Conservation (phyloP, 2,888 invertebrate species). For the Ganaspis brasiliensis region DNA sequence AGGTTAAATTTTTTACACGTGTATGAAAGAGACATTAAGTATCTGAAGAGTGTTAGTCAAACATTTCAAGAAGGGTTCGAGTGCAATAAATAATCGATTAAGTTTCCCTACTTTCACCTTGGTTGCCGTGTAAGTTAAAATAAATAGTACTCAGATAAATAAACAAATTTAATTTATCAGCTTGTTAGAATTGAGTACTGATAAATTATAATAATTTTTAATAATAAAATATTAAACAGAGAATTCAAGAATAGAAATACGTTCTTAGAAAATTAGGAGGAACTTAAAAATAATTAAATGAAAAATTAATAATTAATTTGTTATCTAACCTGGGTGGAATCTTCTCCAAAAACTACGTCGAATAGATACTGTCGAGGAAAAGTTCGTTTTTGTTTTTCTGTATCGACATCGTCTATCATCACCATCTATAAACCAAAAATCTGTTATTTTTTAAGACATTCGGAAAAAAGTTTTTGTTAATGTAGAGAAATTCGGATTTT, state of each 20-base stretch:
- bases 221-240: background rate
- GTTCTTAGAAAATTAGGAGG: too few relatives aligned
- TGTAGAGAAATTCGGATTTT: too few relatives aligned
- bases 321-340: slow-evolving; percentile 88
- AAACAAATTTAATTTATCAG: too few relatives aligned
- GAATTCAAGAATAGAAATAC: too few relatives aligned
- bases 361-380: slow-evolving; percentile 93
- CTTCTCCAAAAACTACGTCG: slow-evolving; percentile 94
- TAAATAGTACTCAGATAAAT: background rate
- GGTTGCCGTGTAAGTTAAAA: background rate
- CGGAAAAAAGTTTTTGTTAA: slow-evolving; percentile 41
- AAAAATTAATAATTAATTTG: slow-evolving; percentile 1
- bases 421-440: slow-evolving; percentile 83
- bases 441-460: slow-evolving; percentile 30
- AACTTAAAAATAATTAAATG: background rate
- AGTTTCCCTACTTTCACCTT: background rate
- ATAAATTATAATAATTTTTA: background rate
- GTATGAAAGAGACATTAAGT: background rate
- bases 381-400: slow-evolving; percentile 84
- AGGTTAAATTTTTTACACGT: too few relatives aligned
- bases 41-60: background rate
- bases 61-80: slow-evolving; percentile 11
- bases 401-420: slow-evolving; percentile 85
- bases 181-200: too few relatives aligned
- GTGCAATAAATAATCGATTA: slow-evolving; percentile 17